Percentiles rank a stretch among this genome's conserved stretches.
Evolutionary conservation across 2,888 invertebrate species (phyloP).

Genomic region (Philonicus albiceps): DNA sequence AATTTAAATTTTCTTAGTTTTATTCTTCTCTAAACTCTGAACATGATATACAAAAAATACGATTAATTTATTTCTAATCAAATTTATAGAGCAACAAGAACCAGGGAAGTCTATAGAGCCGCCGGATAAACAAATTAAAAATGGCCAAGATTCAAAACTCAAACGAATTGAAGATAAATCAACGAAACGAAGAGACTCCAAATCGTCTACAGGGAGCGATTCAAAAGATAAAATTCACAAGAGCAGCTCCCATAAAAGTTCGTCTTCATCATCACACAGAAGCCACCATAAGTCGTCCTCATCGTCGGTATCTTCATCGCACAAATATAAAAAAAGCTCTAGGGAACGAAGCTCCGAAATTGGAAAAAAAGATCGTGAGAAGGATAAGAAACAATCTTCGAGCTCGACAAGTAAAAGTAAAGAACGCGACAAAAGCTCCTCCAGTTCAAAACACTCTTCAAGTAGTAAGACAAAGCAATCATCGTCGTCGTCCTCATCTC

Average conservation of each 20-base stretch:
- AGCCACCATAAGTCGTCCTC: neutral
- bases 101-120: neutral
- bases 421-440: neutral
- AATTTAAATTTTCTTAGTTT: no score
- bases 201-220: constrained; percentile 35
- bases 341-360: neutral
- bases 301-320: constrained; percentile 43
- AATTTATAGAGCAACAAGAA: neutral
- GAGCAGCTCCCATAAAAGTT: neutral
- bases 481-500: constrained; percentile 42
- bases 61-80: no score
- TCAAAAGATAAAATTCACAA: neutral
- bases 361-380: neutral
- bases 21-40: no score
- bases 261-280: constrained; percentile 26
- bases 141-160: neutral
- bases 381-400: neutral
- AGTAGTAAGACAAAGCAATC: neutral
- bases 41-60: no score
- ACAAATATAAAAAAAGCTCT: neutral
- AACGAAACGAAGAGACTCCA: constrained; percentile 40
- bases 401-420: neutral
- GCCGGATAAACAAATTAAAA: constrained; percentile 6
- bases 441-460: constrained; percentile 41
- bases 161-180: neutral